Percentiles rank a stretch among this genome's conserved stretches.
phyloP scores from a whole-genome alignment of 2,888 invertebrate genomes.

The Drosophila meridionalis region DNA sequence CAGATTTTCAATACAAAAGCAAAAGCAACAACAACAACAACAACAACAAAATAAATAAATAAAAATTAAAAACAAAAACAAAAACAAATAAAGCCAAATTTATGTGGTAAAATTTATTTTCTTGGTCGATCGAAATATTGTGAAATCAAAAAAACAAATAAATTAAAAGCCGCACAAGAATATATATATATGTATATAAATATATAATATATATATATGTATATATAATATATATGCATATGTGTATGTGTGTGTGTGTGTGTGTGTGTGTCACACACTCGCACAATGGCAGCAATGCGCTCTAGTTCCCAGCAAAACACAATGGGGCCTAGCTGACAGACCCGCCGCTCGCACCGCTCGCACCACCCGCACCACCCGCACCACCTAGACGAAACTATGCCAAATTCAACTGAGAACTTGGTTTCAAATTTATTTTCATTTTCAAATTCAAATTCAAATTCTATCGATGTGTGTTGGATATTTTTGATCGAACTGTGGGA shows the following conservation, averaged over 20 bases:
- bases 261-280: constrained; percentile 32
- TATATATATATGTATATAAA: constrained; percentile 48
- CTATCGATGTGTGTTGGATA: constrained; percentile 75
- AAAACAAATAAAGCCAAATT: constrained; percentile 48
- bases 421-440: constrained; percentile 53
- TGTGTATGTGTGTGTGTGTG: constrained; percentile 21
- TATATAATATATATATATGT: too few relatives aligned
- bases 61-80: constrained; percentile 16
- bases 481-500: constrained; percentile 72
- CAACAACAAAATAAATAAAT: constrained; percentile 26
- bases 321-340: constrained; percentile 39
- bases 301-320: constrained; percentile 75
- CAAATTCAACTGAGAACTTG: constrained; percentile 66
- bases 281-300: constrained; percentile 66
- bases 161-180: constrained; percentile 69
- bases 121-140: constrained; percentile 80
- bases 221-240: background rate
- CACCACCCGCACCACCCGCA: background rate
- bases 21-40: constrained; percentile 7
- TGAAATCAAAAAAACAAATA: constrained; percentile 80
- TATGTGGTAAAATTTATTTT: constrained; percentile 72
- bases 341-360: background rate
- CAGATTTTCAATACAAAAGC: constrained; percentile 66
- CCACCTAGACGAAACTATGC: constrained; percentile 64
- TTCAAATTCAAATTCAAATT: constrained; percentile 67